Evolutionary conservation across 2,888 invertebrate species (phyloP).

Genomic region (Chalcosyrphus nemorum): DNA sequence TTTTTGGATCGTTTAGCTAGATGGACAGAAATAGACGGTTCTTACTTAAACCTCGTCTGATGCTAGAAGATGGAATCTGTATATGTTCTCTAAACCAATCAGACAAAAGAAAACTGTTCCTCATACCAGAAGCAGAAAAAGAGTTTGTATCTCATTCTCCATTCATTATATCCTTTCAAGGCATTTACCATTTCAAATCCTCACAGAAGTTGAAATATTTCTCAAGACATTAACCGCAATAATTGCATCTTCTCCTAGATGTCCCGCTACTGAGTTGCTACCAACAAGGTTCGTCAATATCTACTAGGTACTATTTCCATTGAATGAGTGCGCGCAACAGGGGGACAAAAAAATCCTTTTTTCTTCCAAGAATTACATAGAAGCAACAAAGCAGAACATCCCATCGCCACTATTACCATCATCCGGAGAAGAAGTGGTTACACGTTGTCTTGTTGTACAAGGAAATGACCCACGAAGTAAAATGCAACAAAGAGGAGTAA

Average conservation of each 20-base stretch:
- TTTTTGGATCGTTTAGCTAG: too few species aligned
- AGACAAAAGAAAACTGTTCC: too few species aligned
- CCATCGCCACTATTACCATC: neutral
- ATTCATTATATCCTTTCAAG: neutral
- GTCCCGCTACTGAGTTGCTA: neutral
- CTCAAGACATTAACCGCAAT: constrained; percentile 40
- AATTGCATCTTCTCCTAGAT: constrained; percentile 24
- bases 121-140: too few species aligned
- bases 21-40: too few species aligned
- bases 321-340: constrained; percentile 22
- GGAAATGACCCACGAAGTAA: constrained; percentile 63
- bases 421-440: constrained; percentile 52
- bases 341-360: constrained; percentile 54
- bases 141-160: neutral
- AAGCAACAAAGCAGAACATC: constrained; percentile 47
- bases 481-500: constrained; percentile 29
- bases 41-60: too few species aligned
- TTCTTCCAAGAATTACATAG: constrained; percentile 29
- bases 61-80: too few species aligned
- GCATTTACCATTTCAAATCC: constrained; percentile 7
- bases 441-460: constrained; percentile 47
- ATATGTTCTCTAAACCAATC: too few species aligned
- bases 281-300: neutral
- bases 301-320: constrained; percentile 2
- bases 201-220: neutral